A percentile compares a stretch with the other conserved stretches of the same genome.
Evolutionary conservation across 2,797 vertebrate species (phyloP).

Genomic region (Moxostoma hubbsi): DNA sequence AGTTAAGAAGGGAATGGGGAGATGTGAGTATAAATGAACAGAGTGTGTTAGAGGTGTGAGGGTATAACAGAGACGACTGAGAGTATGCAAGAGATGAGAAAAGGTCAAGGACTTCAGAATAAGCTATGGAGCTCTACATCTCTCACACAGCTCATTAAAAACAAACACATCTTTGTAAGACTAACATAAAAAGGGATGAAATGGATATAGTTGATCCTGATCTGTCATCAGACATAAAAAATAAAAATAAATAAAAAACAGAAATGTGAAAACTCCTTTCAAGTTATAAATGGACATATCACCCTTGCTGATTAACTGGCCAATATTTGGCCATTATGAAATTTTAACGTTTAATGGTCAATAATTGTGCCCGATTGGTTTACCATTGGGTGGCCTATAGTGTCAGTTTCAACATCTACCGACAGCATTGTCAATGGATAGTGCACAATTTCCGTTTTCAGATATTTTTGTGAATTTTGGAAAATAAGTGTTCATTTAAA

Average conservation of each 20-base stretch:
- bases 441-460: too few species aligned
- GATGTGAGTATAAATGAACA: conserved; percentile 57
- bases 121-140: conserved; percentile 35
- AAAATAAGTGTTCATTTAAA: too few species aligned
- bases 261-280: too few species aligned
- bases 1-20: conserved; percentile 41
- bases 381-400: too few species aligned
- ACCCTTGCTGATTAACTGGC: too few species aligned
- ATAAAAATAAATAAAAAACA: neutral
- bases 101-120: conserved; percentile 61
- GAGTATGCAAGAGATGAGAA: conserved; percentile 47
- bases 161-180: conserved; percentile 36
- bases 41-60: conserved; percentile 47
- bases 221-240: neutral
- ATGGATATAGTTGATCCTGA: conserved; percentile 22
- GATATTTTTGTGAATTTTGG: too few species aligned
- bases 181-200: conserved; percentile 34
- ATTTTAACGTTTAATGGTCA: too few species aligned
- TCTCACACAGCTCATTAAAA: conserved; percentile 57
- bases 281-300: too few species aligned
- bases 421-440: too few species aligned
- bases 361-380: too few species aligned
- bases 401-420: too few species aligned
- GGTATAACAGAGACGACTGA: conserved; percentile 47
- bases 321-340: too few species aligned